These are phyloP conservation scores for Scolopax rusticola DNA, from an alignment of 2,797 vertebrate species.

Conservation along the genomic window DNA sequence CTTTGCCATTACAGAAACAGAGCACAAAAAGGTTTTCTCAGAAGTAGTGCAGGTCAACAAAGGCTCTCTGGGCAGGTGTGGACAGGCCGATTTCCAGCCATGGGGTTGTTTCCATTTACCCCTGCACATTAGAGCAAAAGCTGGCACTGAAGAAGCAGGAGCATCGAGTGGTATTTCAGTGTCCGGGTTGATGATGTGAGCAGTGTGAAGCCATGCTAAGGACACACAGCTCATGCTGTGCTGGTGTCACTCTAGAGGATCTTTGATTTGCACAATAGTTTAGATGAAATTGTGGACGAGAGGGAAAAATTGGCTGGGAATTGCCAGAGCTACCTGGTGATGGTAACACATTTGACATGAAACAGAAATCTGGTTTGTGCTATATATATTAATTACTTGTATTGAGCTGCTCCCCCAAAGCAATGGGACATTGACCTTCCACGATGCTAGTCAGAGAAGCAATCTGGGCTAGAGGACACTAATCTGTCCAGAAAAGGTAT, in stretches of 20 bases:
- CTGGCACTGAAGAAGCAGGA: not conserved
- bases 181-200: not conserved
- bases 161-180: not conserved
- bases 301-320: not conserved
- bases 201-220: not conserved
- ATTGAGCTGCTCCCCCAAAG: not conserved
- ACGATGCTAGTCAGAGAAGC: not conserved
- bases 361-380: not conserved
- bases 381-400: not conserved
- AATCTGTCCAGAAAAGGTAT: not conserved
- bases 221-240: not conserved
- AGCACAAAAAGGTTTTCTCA: not conserved
- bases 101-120: not conserved
- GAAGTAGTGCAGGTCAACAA: not conserved
- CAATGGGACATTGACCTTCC: not conserved
- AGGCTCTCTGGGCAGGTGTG: not conserved
- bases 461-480: not conserved
- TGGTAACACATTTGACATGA: too few relatives aligned
- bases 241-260: not conserved
- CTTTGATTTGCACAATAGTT: not conserved
- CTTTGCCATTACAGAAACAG: not conserved
- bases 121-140: rapidly evolving
- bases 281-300: not conserved
- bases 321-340: not conserved
- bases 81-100: not conserved